Evolutionary conservation across 2,113 vertebrate genomes (phyloP), one percentile per base, ranked within the genome.

Genomic region (Lampris megalopsis): DNA sequence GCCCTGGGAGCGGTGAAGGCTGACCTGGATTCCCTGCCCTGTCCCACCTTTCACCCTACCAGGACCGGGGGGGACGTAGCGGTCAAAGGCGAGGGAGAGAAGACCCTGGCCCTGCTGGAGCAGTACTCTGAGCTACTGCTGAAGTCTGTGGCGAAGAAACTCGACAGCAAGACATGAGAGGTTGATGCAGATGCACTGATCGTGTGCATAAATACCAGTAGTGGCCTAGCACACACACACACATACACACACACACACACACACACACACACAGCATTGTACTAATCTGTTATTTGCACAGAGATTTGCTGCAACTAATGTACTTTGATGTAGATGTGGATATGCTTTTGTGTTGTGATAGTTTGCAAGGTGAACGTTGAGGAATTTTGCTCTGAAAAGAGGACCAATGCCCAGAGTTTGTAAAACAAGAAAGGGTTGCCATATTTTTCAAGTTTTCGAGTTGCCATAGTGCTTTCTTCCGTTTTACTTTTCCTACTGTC

Each of bases 51-150:
- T 0, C 53, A 10, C 58, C n/a, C 11, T 0, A 71, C 80, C 1
- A 58, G 2, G 0, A 41, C 47, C 35, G 38, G 0, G 0, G 56
- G 5, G 68, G 49, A 61, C 35, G 61, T 35, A 1, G 75, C 13
- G 75, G 66, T 36, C 47, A 73, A 53, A 53, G 52, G 74, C 9
- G 95, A 95, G 48, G 94, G 93, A 41, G 95, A 97, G 50, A 94
- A 93, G 69, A 95, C 97, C 0, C 86, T 97, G 58, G 96, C 96
- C 65, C 94, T 99, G 66, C 89, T 99, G 84, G 96, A 98, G 89
- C 97, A 98, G 78, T 99, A 97, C 79, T 97, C 97, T 0, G 95
- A 98, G 90, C 95, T 98, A 24, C 92, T 98, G 92, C 93, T 99
- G 24, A 95, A 94, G 88, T 97, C 98, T 1, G 97, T 99, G 88